phyloP scores from a whole-genome alignment of 2,113 vertebrate genomes.

The Calyptomena viridis region DNA sequence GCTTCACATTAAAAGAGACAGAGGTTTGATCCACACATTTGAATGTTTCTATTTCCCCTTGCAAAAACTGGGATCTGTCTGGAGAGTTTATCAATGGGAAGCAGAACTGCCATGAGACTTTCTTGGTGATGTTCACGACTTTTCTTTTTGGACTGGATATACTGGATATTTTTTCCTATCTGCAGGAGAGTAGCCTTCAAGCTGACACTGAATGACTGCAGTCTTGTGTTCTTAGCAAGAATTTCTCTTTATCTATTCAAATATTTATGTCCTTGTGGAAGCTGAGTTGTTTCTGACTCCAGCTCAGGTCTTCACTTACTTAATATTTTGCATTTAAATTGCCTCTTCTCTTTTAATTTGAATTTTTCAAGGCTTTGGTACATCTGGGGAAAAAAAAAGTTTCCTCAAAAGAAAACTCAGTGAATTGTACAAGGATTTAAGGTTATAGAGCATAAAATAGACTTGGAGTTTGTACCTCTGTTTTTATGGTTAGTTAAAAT shows the following conservation, averaged over 20 bases:
- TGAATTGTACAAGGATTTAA: neutral
- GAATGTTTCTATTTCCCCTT: neutral
- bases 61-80: neutral
- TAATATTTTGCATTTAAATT: neutral
- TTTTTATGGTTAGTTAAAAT: neutral
- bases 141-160: neutral
- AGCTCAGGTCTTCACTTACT: neutral
- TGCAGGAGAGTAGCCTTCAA: neutral
- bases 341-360: neutral
- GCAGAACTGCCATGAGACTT: neutral
- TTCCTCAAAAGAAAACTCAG: neutral
- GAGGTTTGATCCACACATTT: neutral
- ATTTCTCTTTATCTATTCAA: neutral
- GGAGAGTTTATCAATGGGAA: neutral
- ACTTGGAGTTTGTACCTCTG: neutral
- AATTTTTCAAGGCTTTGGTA: neutral
- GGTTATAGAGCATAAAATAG: neutral
- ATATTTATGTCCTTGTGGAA: constrained; percentile 17
- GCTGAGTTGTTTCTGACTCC: neutral
- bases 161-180: neutral
- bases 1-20: neutral
- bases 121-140: neutral
- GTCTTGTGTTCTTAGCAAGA: neutral
- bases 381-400: neutral
- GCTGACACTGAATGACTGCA: neutral